Percentiles rank a stretch among this genome's conserved stretches.
These are phyloP conservation scores for Proales similis DNA, from an alignment of 1,140 invertebrate species.

Conservation along the genomic window DNA sequence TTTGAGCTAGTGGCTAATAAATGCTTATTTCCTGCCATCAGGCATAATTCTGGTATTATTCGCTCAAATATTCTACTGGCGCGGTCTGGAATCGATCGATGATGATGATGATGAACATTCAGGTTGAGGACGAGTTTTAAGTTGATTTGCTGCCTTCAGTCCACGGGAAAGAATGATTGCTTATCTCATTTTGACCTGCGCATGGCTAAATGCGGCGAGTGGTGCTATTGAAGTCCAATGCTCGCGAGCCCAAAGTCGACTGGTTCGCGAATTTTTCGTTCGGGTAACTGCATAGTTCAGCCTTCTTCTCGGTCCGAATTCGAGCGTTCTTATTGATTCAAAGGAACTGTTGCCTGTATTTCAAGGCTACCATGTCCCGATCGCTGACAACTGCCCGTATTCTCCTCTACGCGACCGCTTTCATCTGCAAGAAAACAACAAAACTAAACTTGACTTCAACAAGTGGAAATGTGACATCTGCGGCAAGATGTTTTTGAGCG, in stretches of 20 bases:
- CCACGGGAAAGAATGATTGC: no score
- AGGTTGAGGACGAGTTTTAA: no score
- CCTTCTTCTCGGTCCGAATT: neutral
- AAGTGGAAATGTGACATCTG: slow-evolving; percentile 33
- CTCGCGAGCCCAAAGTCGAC: slow-evolving; percentile 22
- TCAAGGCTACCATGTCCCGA: slow-evolving; percentile 2
- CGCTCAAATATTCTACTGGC: no score
- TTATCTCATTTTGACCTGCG: no score
- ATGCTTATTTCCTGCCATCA: no score
- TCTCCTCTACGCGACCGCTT: slow-evolving; percentile 14
- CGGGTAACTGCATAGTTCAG: neutral
- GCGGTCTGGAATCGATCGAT: no score
- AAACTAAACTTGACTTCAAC: slow-evolving; percentile 17
- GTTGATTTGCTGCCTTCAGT: no score
- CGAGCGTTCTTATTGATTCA: neutral
- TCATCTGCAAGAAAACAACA: slow-evolving; percentile 31
- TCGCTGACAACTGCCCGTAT: slow-evolving; percentile 12
- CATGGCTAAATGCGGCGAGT: no score
- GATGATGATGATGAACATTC: no score
- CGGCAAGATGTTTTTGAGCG: slow-evolving; percentile 13
- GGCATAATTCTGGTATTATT: no score
- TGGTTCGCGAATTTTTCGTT: slow-evolving; percentile 33
- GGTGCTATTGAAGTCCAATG: no score
- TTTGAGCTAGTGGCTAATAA: no score
- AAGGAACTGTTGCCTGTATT: slow-evolving; percentile 10